A percentile compares a stretch with the other conserved stretches of the same genome.
Conservation (phyloP, 2,797 vertebrate genomes). For the Threskiornis aethiopicus region DNA sequence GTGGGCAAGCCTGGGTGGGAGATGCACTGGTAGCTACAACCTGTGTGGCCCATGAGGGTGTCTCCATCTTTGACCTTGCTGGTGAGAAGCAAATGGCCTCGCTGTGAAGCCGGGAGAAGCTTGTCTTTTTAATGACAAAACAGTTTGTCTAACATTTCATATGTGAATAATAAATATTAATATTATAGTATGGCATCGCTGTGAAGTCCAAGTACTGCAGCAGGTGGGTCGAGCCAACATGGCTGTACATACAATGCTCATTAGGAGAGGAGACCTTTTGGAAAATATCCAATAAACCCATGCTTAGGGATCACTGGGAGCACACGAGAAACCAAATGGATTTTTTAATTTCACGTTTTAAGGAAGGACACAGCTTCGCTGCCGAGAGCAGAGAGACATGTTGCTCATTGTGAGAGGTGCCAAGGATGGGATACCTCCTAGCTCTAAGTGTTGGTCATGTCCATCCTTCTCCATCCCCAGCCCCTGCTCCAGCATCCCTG, state of each 20-base stretch:
- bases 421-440: not conserved
- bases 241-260: not conserved
- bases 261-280: not conserved
- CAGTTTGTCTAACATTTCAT: not conserved
- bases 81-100: not conserved
- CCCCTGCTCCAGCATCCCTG: not conserved
- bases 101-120: not conserved
- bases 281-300: not conserved
- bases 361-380: not conserved
- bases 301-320: not conserved
- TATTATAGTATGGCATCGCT: not conserved
- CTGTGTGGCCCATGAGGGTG: not conserved
- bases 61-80: not conserved
- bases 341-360: not conserved
- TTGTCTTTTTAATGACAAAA: not conserved
- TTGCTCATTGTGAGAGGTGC: not conserved
- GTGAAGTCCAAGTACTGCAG: not conserved
- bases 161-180: not conserved
- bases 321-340: not conserved
- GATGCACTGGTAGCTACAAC: not conserved
- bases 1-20: not conserved
- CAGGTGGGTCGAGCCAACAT: rapidly evolving
- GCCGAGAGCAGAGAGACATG: not conserved
- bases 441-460: not conserved
- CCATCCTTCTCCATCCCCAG: not conserved